Conservation (phyloP, 2,888 invertebrate genomes). For the Scelioninae gen. 2 region DNA sequence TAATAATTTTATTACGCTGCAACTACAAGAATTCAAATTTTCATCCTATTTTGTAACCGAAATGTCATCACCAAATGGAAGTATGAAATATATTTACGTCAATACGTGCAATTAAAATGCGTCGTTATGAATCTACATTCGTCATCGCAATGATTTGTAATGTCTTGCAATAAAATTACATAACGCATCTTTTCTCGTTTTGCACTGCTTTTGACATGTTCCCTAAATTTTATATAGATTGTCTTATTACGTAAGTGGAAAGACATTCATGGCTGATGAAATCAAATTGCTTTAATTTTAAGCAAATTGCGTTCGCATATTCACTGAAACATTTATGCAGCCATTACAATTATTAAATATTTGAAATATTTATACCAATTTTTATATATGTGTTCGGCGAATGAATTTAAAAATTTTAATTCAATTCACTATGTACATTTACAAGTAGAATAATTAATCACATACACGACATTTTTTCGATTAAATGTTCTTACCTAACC, state of each 20-base stretch:
- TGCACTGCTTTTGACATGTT: slow-evolving; percentile 8
- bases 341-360: too few species aligned
- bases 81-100: slow-evolving; percentile 21
- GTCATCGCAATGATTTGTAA: slow-evolving; percentile 20
- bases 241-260: slow-evolving; percentile 11
- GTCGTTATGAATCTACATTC: neutral
- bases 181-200: slow-evolving; percentile 1
- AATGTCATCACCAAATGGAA: neutral
- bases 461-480: too few species aligned
- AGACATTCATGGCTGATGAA: slow-evolving; percentile 6
- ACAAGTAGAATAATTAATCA: too few species aligned
- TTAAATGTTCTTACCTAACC: too few species aligned
- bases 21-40: too few species aligned
- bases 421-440: too few species aligned
- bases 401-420: too few species aligned
- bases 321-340: too few species aligned
- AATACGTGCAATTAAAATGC: slow-evolving; percentile 14
- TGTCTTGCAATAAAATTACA: neutral
- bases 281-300: slow-evolving; percentile 2
- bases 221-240: slow-evolving; percentile 9
- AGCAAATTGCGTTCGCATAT: neutral
- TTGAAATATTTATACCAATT: too few species aligned
- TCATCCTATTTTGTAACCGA: too few species aligned
- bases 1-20: too few species aligned
- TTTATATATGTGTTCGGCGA: too few species aligned